These are phyloP conservation scores for Spodoptera litura DNA, from an alignment of 1,140 invertebrate genomes.

Conservation along the genomic window DNA sequence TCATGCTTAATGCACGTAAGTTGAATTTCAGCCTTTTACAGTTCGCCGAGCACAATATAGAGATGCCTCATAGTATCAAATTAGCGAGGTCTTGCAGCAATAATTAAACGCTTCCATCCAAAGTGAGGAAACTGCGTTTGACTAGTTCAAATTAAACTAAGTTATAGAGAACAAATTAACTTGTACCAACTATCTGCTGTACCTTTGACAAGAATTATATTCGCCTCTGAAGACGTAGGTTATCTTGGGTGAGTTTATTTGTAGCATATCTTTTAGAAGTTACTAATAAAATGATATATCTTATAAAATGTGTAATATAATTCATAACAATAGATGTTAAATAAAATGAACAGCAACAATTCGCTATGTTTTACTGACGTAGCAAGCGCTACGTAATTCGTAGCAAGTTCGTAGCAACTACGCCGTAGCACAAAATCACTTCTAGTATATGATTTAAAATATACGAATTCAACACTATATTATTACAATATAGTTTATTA, in stretches of 20 bases:
- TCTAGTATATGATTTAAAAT: too few species aligned
- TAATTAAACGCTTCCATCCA: constrained; percentile 71
- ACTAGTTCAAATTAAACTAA: constrained; percentile 71
- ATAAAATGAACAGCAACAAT: neutral
- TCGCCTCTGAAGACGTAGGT: too few species aligned
- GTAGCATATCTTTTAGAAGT: too few species aligned
- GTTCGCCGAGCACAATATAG: constrained; percentile 63
- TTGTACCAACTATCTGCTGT: constrained; percentile 53
- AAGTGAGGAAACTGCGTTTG: constrained; percentile 69
- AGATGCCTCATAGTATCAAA: constrained; percentile 71
- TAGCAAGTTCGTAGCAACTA: constrained; percentile 9
- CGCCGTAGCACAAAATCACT: neutral
- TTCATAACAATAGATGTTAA: too few species aligned
- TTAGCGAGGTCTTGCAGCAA: constrained; percentile 73
- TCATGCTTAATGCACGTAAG: constrained; percentile 21
- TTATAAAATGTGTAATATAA: too few species aligned
- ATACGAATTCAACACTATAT: too few species aligned
- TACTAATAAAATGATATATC: too few species aligned
- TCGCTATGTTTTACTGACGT: neutral
- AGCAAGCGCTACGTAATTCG: constrained; percentile 16
- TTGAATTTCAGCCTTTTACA: constrained; percentile 48
- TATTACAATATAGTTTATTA: too few species aligned
- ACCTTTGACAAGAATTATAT: constrained; percentile 46
- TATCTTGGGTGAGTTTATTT: too few species aligned
- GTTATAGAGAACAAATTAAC: constrained; percentile 62